Percentiles rank a stretch among this genome's conserved stretches.
Evolutionary conservation across 2,888 invertebrate genomes (phyloP).

Genomic region (Andrena trimmerana): DNA sequence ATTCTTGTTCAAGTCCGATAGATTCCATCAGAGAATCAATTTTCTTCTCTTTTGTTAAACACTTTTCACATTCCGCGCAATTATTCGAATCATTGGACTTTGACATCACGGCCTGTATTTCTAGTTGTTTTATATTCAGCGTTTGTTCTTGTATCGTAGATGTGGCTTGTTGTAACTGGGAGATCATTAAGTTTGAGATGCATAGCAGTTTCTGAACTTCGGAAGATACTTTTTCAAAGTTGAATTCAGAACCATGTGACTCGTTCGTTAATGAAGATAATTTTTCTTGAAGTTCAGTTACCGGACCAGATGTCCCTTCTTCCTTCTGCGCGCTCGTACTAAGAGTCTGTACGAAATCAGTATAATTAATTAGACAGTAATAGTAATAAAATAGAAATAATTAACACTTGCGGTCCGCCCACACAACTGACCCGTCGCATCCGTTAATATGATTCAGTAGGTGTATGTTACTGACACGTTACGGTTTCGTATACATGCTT

Average conservation of each 20-base stretch:
- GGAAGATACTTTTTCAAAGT: conserved; percentile 36
- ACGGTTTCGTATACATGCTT: too few species aligned
- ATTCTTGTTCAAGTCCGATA: conserved; percentile 51
- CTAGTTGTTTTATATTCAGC: conserved; percentile 27
- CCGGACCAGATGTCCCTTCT: not conserved
- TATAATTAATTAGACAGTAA: conserved; percentile 12
- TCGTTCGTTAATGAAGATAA: conserved; percentile 45
- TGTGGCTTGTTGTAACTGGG: conserved; percentile 43
- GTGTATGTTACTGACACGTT: too few species aligned
- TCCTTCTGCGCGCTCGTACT: not conserved
- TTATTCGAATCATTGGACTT: conserved; percentile 17
- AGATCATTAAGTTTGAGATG: conserved; percentile 42
- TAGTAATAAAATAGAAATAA: not conserved
- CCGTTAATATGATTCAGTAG: too few species aligned
- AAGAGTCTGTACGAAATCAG: conserved; percentile 11
- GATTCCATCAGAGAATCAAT: conserved; percentile 35
- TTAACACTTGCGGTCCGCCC: too few species aligned
- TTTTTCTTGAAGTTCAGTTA: conserved; percentile 44
- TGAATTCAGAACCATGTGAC: conserved; percentile 35
- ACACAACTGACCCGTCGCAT: too few species aligned
- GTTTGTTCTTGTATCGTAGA: conserved; percentile 28
- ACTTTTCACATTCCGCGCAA: conserved; percentile 14
- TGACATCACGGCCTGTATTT: conserved; percentile 5
- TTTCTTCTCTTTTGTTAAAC: conserved; percentile 40
- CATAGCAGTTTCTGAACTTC: conserved; percentile 47